phyloP scores from a whole-genome alignment of 2,797 vertebrate species.

The Microctenopoma lineatum region DNA sequence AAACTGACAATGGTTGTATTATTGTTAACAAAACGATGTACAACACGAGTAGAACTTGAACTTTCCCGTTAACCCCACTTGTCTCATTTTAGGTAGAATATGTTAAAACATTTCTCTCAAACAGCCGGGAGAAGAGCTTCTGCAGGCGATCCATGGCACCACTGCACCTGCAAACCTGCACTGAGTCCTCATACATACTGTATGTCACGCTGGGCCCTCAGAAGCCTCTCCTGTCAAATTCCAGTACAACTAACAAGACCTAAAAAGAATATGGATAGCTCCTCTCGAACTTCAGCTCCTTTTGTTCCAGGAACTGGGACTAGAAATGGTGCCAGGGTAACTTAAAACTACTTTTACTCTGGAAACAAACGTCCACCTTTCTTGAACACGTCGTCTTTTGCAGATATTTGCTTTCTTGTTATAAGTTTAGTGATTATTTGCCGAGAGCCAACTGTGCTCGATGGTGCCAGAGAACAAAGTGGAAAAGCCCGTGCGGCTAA shows the following conservation, averaged over 20 bases:
- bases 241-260: neutral
- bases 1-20: neutral
- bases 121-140: neutral
- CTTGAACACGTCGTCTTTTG: neutral
- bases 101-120: slow-evolving; percentile 2
- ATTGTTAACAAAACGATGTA: neutral
- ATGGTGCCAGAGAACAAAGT: slow-evolving; percentile 37
- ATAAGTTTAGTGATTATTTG: slow-evolving; percentile 12
- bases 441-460: neutral
- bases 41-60: neutral
- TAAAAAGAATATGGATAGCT: neutral
- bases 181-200: neutral
- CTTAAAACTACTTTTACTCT: slow-evolving; percentile 15
- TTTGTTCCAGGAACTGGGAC: neutral
- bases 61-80: neutral
- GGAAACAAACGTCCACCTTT: neutral
- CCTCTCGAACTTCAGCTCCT: neutral
- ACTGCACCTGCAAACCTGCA: neutral
- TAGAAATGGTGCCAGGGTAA: neutral
- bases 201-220: neutral
- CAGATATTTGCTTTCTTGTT: slow-evolving; percentile 21
- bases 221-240: neutral
- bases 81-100: neutral
- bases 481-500: slow-evolving; percentile 24
- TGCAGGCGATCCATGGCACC: neutral